Base-by-base conservation (phyloP, 1,140 invertebrate species). In the Drosophila repletoides region DNA sequence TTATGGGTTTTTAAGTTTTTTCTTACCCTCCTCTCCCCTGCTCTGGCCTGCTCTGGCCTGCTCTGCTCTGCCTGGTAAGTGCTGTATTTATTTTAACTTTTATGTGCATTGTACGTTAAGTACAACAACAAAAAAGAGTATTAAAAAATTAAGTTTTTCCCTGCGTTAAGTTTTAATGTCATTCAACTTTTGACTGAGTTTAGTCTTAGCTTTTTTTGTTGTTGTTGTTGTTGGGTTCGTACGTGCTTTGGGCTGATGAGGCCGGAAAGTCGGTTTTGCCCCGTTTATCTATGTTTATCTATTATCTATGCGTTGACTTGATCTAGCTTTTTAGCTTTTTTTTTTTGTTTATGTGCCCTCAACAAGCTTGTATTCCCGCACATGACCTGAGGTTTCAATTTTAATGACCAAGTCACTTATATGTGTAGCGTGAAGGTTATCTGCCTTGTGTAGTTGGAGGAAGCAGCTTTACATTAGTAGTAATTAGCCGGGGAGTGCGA, bases 351-450 rank as follows among this genome's bases (percentile, higher is more conserved):
- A 68, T 77, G 65, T 41, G 55, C 10, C 29, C 49, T 15, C 29
- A 58, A 76, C 58, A 70, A 41, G 56, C 56, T 33, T 46, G 74
- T 65, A 61, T 9, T 33, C 15, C 31, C 49, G 56, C 59, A 63
- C 69, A 73, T 83, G 77, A 84, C 77, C 77, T 60, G 26, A 73
- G 59, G 76, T 72, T 76, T 76, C 63, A 83, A 84, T 73, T 81
- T 77, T 73, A 84, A 84, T 83, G 79, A 83, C n/a, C 74, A 83
- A 84, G 64, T 83, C 74, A 77, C 79, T 77, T 84, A 79, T 74
- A 66, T 43, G 61, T 45, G 31, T 48, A 34, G 61, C 52, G 33
- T 29, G 28, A 40, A 28, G 58, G 46, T 56, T 65, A 56, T 56
- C 52, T 56, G 2, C 21, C 46, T 14, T 38, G 12, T 59, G n/a